A percentile compares a stretch with the other conserved stretches of the same genome.
Evolutionary conservation across 2,888 invertebrate genomes (phyloP).

Genomic region (Camptogramma bilineatum): DNA sequence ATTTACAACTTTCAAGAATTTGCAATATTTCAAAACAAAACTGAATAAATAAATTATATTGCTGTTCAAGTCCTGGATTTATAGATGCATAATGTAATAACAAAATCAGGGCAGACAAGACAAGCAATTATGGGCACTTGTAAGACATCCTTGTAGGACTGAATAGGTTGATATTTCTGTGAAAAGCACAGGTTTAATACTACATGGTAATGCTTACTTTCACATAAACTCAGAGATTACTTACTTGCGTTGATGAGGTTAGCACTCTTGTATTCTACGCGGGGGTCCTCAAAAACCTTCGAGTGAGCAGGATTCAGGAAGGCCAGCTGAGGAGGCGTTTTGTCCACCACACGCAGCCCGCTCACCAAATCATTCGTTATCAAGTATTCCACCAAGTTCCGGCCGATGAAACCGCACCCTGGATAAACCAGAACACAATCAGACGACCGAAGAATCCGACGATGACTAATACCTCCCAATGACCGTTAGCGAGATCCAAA

Average conservation of each 20-base stretch:
- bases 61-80: neutral
- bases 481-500: slow-evolving; percentile 70
- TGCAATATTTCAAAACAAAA: too few species aligned
- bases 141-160: neutral
- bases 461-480: slow-evolving; percentile 75
- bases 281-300: slow-evolving; percentile 89
- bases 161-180: neutral
- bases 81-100: neutral
- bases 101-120: neutral
- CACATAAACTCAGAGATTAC: slow-evolving; percentile 43
- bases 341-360: slow-evolving; percentile 93
- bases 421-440: slow-evolving; percentile 60
- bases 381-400: slow-evolving; percentile 93
- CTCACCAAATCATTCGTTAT: slow-evolving; percentile 91
- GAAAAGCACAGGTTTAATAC: neutral
- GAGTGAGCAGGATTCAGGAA: slow-evolving; percentile 93
- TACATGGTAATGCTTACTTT: neutral
- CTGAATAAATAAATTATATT: too few species aligned
- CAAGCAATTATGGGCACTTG: slow-evolving; percentile 7
- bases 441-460: slow-evolving; percentile 43
- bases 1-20: too few species aligned
- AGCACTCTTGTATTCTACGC: slow-evolving; percentile 95
- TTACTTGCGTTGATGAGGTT: slow-evolving; percentile 95
- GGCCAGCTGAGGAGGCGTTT: slow-evolving; percentile 96
- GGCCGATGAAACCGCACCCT: slow-evolving; percentile 98